These are phyloP conservation scores for Apamea epomidion DNA, from an alignment of 2,888 invertebrate species.

Conservation along the genomic window DNA sequence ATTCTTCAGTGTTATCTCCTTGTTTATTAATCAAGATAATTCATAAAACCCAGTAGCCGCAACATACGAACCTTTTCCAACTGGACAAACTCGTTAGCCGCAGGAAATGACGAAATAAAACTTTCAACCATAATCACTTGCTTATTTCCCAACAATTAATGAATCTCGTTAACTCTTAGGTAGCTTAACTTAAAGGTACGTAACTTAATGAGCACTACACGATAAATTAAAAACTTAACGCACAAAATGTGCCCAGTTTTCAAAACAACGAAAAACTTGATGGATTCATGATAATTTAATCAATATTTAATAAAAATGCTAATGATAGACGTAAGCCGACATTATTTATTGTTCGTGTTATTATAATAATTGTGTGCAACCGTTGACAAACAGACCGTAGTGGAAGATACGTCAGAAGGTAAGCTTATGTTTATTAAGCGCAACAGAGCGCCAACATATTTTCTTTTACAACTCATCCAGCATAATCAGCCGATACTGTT, in stretches of 20 bases:
- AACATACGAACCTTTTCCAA: slow-evolving; percentile 28
- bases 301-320: slow-evolving; percentile 68
- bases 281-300: slow-evolving; percentile 57
- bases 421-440: background rate
- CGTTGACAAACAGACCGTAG: slow-evolving; percentile 55
- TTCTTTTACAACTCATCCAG: background rate
- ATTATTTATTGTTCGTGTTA: slow-evolving; percentile 61
- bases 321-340: slow-evolving; percentile 53
- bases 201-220: slow-evolving; percentile 39
- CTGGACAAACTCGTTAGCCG: slow-evolving; percentile 24
- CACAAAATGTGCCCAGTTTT: slow-evolving; percentile 35
- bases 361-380: slow-evolving; percentile 64
- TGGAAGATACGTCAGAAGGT: slow-evolving; percentile 29
- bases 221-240: slow-evolving; percentile 60
- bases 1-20: slow-evolving; percentile 16
- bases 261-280: slow-evolving; percentile 55
- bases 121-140: slow-evolving; percentile 50
- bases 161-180: slow-evolving; percentile 30
- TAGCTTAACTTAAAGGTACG: slow-evolving; percentile 9
- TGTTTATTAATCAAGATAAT: slow-evolving; percentile 31
- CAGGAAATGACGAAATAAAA: slow-evolving; percentile 57
- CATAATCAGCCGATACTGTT: too few species aligned
- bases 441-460: too few species aligned
- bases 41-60: slow-evolving; percentile 20
- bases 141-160: slow-evolving; percentile 55